Percentiles rank a stretch among this genome's conserved stretches.
These are phyloP conservation scores for Rhynchomys soricoides DNA, from an alignment of 2,113 vertebrate genomes.

Conservation along the genomic window DNA sequence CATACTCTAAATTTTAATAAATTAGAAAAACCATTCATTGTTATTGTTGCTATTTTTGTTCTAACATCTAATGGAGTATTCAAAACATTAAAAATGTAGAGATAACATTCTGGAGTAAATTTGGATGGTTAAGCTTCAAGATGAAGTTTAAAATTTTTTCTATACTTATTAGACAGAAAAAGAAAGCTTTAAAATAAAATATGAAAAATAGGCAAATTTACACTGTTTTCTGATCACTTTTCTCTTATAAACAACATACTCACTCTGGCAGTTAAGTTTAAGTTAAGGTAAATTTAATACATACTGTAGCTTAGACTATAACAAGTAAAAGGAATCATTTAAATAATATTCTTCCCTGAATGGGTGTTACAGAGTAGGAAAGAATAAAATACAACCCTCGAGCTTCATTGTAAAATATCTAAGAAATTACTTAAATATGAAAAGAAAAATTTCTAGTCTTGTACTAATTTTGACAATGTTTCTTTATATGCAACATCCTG, in stretches of 20 bases:
- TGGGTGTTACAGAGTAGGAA: neutral
- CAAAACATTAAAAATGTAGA: neutral
- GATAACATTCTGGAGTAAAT: neutral
- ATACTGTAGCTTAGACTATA: neutral
- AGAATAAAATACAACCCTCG: neutral
- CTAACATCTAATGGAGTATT: neutral
- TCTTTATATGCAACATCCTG: neutral
- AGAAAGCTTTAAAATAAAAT: neutral
- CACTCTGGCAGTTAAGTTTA: neutral
- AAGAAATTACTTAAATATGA: neutral
- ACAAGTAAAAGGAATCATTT: neutral
- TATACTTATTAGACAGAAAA: neutral
- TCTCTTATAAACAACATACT: neutral
- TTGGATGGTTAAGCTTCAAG: neutral
- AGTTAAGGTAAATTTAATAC: neutral
- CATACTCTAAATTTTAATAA: neutral
- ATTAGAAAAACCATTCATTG: neutral
- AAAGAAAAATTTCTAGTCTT: neutral
- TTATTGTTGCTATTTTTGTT: neutral
- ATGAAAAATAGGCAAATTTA: neutral
- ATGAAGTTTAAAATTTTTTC: neutral
- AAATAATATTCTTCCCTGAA: conserved; percentile 7
- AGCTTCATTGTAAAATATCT: neutral
- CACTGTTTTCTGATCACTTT: neutral
- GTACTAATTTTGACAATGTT: neutral